Evolutionary conservation across 53 echinoderm and acorn worm species (phyloP).

Genomic region (Echinometra lucunter): DNA sequence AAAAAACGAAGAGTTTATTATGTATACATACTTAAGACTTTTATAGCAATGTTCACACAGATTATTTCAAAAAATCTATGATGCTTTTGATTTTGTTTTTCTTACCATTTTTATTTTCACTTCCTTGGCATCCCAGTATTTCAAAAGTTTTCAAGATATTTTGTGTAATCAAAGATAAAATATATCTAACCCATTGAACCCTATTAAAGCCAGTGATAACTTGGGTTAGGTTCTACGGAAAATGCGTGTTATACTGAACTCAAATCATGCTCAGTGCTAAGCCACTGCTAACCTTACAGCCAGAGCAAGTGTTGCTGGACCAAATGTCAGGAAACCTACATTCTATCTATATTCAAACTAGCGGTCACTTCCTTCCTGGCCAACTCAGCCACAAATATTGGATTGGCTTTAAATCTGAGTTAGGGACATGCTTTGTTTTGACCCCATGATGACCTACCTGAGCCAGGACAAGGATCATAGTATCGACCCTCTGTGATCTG

Average conservation of each 20-base stretch:
- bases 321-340: no score
- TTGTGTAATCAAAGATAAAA: neutral
- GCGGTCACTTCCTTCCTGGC: no score
- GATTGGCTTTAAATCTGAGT: no score
- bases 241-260: no score
- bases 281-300: no score
- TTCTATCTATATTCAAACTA: no score
- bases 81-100: neutral
- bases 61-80: neutral
- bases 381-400: no score
- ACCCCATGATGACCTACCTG: conserved; percentile 38
- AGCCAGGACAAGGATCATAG: conserved; percentile 72
- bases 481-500: conserved; percentile 88
- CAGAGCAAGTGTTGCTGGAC: no score
- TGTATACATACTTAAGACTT: neutral
- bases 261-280: no score
- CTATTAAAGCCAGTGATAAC: no score
- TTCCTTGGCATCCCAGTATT: neutral
- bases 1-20: neutral
- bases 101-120: neutral
- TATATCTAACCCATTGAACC: no score
- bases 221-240: no score
- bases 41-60: neutral
- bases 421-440: neutral
- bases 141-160: neutral